Evolutionary conservation across 2,113 vertebrate genomes (phyloP).

Genomic region (Tretioscincus oriximinensis): DNA sequence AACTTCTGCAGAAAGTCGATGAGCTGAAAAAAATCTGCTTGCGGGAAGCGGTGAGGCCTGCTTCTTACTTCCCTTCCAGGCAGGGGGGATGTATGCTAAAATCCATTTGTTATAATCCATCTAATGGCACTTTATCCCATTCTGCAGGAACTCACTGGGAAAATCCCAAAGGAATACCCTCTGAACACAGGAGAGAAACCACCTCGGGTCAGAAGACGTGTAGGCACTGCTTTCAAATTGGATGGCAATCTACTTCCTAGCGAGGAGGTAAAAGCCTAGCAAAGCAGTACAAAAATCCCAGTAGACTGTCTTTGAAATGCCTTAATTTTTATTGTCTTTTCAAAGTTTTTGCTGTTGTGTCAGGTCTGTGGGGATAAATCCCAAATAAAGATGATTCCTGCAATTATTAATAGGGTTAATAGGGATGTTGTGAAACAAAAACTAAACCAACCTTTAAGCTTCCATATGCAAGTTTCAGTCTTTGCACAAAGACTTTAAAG

Average conservation of each 20-base stretch:
- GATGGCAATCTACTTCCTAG: conserved; percentile 84
- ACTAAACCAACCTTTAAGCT: neutral
- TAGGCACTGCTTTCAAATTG: conserved; percentile 88
- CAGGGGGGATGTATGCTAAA: neutral
- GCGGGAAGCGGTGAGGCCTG: conserved; percentile 90
- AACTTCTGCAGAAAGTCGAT: conserved; percentile 83
- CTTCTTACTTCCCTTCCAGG: fast-evolving
- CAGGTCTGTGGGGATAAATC: neutral
- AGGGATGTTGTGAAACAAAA: neutral
- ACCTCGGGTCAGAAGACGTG: conserved; percentile 82
- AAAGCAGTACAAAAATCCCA: neutral
- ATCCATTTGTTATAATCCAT: neutral
- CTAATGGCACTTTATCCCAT: conserved; percentile 7
- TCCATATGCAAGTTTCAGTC: neutral
- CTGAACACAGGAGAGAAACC: conserved; percentile 85
- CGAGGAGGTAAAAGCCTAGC: conserved; percentile 76
- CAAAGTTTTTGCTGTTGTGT: neutral
- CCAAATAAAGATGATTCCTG: neutral
- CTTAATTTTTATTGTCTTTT: neutral
- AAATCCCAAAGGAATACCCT: conserved; percentile 91
- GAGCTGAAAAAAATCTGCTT: conserved; percentile 93
- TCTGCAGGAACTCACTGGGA: conserved; percentile 88
- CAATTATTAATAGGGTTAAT: neutral
- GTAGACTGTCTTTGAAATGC: neutral
- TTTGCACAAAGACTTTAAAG: neutral